A percentile compares a stretch with the other conserved stretches of the same genome.
Evolutionary conservation across 1,140 invertebrate species (phyloP).

Genomic region (Heterodera schachtii): DNA sequence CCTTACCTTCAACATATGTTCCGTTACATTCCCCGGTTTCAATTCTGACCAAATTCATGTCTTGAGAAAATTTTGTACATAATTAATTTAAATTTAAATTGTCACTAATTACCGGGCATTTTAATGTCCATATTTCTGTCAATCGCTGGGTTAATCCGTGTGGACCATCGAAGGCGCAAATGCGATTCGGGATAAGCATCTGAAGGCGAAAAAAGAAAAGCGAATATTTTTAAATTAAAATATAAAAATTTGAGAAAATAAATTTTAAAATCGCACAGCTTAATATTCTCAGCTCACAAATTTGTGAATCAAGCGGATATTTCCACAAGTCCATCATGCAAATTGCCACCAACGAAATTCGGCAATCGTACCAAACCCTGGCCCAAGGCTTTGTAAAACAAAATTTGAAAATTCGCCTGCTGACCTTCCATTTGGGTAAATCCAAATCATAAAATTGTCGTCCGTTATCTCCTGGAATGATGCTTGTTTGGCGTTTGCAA

Average conservation of each 20-base stretch:
- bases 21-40: constrained; percentile 61
- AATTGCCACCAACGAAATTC: constrained; percentile 56
- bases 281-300: constrained; percentile 58
- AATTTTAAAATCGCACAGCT: constrained; percentile 25
- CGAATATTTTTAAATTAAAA: neutral
- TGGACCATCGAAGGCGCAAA: constrained; percentile 57
- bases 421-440: constrained; percentile 58
- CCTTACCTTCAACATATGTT: constrained; percentile 61
- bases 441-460: constrained; percentile 63
- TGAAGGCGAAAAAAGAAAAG: neutral
- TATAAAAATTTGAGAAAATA: neutral
- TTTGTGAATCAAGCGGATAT: constrained; percentile 61
- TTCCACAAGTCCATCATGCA: constrained; percentile 65
- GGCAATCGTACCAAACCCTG: constrained; percentile 61
- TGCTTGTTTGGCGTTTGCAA: constrained; percentile 61
- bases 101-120: constrained; percentile 54
- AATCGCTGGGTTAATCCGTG: constrained; percentile 55
- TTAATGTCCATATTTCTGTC: constrained; percentile 61
- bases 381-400: no score
- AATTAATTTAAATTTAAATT: neutral
- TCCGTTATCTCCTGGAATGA: constrained; percentile 62
- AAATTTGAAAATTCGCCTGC: neutral
- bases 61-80: constrained; percentile 5
- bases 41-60: constrained; percentile 26
- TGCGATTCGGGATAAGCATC: constrained; percentile 63